Conservation (phyloP, 1,140 invertebrate genomes). For the Antheraea mylitta region DNA sequence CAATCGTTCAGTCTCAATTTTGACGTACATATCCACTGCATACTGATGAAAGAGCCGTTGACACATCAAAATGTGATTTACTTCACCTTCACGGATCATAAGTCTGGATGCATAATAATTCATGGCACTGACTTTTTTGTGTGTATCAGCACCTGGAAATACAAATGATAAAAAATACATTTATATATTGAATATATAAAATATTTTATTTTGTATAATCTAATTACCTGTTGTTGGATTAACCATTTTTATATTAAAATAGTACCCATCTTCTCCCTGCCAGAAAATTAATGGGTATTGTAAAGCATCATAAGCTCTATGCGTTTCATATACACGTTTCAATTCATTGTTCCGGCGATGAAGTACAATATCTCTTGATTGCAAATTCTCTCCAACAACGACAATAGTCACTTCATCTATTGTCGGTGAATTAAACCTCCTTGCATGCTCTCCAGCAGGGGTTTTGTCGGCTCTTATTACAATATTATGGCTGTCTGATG, state of each 20-base stretch:
- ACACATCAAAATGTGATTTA: conserved; percentile 46
- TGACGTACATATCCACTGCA: conserved; percentile 23
- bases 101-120: conserved; percentile 39
- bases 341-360: conserved; percentile 18
- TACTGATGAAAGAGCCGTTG: conserved; percentile 52
- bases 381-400: conserved; percentile 60
- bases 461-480: conserved; percentile 58
- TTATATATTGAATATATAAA: conserved; percentile 19
- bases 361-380: conserved; percentile 64
- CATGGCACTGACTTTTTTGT: conserved; percentile 40
- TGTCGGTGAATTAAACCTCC: conserved; percentile 67
- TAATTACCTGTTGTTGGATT: conserved; percentile 36
- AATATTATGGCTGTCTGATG: conserved; percentile 55
- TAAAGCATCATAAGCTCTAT: conserved; percentile 21
- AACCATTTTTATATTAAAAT: conserved; percentile 37
- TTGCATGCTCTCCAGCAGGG: conserved; percentile 53
- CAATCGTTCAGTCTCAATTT: conserved; percentile 18
- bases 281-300: conserved; percentile 34
- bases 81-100: conserved; percentile 44
- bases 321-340: conserved; percentile 17
- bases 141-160: conserved; percentile 22
- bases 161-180: conserved; percentile 15
- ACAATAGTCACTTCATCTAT: conserved; percentile 72
- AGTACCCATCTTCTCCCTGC: conserved; percentile 52
- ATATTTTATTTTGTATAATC: conserved; percentile 20